Conservation (phyloP, 2,113 vertebrate species). For the Sterrhoptilus dennistouni region DNA sequence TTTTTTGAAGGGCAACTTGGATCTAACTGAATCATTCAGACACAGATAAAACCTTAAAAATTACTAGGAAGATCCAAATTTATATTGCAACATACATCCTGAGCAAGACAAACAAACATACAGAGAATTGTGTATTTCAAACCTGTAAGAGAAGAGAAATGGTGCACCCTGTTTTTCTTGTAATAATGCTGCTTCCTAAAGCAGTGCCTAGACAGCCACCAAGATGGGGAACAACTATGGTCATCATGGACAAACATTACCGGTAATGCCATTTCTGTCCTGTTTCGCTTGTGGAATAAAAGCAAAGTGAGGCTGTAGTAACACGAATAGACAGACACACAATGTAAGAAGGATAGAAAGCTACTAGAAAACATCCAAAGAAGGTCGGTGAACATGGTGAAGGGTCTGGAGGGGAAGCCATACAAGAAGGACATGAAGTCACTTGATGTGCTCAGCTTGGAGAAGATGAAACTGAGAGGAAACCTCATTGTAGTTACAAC, state of each 20-base stretch:
- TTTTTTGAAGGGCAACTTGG: slow-evolving; percentile 16
- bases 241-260: neutral
- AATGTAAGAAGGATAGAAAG: too few species aligned
- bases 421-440: neutral
- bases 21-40: slow-evolving; percentile 8
- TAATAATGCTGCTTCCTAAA: neutral
- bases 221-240: neutral
- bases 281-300: neutral
- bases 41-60: neutral
- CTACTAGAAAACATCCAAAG: neutral
- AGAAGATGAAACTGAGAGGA: neutral
- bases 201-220: neutral
- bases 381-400: neutral
- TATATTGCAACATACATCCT: neutral
- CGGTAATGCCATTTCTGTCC: neutral
- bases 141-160: neutral
- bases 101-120: neutral
- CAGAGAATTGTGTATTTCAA: neutral
- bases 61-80: neutral
- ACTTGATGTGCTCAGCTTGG: neutral
- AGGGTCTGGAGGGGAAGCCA: neutral
- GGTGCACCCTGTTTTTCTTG: neutral
- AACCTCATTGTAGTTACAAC: fast-evolving
- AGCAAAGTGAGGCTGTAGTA: neutral
- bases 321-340: fast-evolving